Base-by-base conservation (phyloP, 2,888 invertebrate genomes). In the Trichacis sp. region DNA sequence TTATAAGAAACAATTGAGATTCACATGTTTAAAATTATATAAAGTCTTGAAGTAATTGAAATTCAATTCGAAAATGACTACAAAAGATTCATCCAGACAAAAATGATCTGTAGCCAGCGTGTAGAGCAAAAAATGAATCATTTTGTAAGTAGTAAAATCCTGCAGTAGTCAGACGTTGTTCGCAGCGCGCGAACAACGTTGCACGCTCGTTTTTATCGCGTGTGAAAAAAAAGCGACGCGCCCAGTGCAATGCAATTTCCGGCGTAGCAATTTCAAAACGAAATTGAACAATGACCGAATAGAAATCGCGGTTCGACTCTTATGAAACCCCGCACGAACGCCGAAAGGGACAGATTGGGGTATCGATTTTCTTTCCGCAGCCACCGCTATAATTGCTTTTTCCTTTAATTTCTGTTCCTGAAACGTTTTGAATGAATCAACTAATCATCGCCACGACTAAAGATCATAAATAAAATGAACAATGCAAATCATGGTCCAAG, bases 201-300 rank as follows among this genome's bases (percentile, higher is more conserved):
- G 3, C 24, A 8, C 24, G 24, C 24, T 24, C 24, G 8, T 24
- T 24, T 24, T 24, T 24, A 3, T 24, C 24, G 24, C 24, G 3
- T 3, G 8, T 8, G 24, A 24, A 24, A 24, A 24, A 24, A 24
- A 24, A 50, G 56, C 49, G 58, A 54, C 40, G 58, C 43, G 40
- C 54, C 48, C 53, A 64, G 60, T 56, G 53, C 64, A 59, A 59
- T 50, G 59, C 59, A 65, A 65, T 65, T 65, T 65, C 38, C 56
- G 52, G 33, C 50, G 40, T 46, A 50, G 57, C 60, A 65, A 65
- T 65, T 65, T 65, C 46, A 38, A 53, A 65, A 65, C 56, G 47
- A 60, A 65, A 57, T 65, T 56, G 56, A 65, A 65, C 51, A 64
- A 60, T 59, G 56, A 60, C 55, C 36, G 52, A 59, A 49, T 30